Evolutionary conservation across 1,140 invertebrate genomes (phyloP).

Genomic region (Drosophila lacteicornis): DNA sequence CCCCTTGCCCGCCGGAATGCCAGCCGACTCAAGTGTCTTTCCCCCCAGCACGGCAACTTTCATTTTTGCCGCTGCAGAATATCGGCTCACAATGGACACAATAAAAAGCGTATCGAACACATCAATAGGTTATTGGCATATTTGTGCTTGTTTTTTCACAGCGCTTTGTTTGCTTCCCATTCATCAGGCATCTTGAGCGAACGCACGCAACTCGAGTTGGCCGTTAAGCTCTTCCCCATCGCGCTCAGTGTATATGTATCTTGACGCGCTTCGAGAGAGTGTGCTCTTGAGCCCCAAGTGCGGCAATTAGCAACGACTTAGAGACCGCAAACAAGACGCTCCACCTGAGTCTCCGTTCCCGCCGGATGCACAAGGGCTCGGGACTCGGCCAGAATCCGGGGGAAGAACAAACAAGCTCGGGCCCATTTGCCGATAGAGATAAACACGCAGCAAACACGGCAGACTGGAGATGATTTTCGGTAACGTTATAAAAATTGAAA

Average conservation of each 20-base stretch:
- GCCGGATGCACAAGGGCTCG: conserved; percentile 4
- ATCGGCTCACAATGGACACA: conserved; percentile 66
- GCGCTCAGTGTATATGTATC: conserved; percentile 58
- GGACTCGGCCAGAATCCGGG: neutral
- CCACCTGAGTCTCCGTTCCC: neutral
- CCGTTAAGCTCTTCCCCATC: conserved; percentile 3
- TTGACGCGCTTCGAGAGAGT: conserved; percentile 63
- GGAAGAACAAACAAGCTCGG: neutral
- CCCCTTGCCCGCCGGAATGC: conserved; percentile 19
- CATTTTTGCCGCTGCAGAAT: conserved; percentile 76
- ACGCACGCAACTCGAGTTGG: conserved; percentile 38
- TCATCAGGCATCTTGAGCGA: conserved; percentile 29
- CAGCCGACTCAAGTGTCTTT: conserved; percentile 5
- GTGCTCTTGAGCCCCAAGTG: conserved; percentile 44
- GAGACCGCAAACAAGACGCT: conserved; percentile 29
- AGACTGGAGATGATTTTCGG: conserved; percentile 47
- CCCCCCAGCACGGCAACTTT: conserved; percentile 57
- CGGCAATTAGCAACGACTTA: conserved; percentile 40
- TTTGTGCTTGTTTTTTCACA: conserved; percentile 44
- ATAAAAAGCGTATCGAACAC: conserved; percentile 74
- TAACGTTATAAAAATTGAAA: conserved; percentile 81
- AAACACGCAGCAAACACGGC: neutral
- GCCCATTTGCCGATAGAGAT: conserved; percentile 5
- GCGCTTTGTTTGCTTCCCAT: conserved; percentile 67
- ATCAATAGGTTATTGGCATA: conserved; percentile 72